Evolutionary conservation across 92 coral and sea anemone genomes (phyloP), one percentile per base, ranked within the genome.

Genomic region (Pocillopora grandis): DNA sequence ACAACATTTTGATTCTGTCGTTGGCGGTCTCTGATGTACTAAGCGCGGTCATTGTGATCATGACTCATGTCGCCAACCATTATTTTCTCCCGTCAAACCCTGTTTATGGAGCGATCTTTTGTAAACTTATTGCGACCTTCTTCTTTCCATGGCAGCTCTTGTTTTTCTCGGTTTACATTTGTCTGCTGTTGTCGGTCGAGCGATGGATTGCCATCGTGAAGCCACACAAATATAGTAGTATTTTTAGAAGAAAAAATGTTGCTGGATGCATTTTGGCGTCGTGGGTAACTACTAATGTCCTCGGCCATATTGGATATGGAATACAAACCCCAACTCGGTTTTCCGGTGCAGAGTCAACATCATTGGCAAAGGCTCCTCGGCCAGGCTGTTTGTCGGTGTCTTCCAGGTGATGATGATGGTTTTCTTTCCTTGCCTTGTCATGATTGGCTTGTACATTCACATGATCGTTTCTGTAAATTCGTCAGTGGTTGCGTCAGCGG

Each of bases 131-230:
- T 37, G 90, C 88, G 76, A 88, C 89, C 37, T 88, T 88, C 19
- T 75, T 74, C 86, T 59, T 92, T 13, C 83, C 92, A n/a, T 95
- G 90, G 80, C 87, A 88, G 31, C 80, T 92, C 18, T 91, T 86
- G 4, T 76, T 86, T 35, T 92, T 90, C 56, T 92, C 98, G 3
- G 91, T 89, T 5, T 86, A 90, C 85, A 92, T 93, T 23, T 90
- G 84, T 71, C 78, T 90, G 80, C 80, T 81, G 63, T 85, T 95
- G 91, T 89, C 98, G 19, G 81, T 86, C 27, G 98, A 95, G 80
- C 95, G 98, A 67, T 95, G 98, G 98, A 89, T 78, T 60, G 93
- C 98, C 1, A 89, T 91, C 3, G 86, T 93, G 17, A 93, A 86
- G 83, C 98, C 97, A 7, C 71, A 90, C 86, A 80, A 79, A 42